Conservation (phyloP, 2,113 vertebrate species). For the Gobio gobio region DNA sequence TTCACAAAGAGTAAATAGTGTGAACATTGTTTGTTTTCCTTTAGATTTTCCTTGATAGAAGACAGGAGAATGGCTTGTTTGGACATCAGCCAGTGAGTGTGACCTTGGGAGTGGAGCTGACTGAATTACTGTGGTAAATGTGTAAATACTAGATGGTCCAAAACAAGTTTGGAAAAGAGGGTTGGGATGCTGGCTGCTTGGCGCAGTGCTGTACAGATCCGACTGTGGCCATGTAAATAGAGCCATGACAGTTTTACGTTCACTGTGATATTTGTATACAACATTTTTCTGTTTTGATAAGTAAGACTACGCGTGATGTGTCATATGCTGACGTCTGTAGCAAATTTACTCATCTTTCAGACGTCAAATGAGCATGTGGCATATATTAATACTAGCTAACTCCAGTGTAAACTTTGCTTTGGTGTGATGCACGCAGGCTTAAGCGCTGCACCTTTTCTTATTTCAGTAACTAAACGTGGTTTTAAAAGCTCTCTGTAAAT, state of each 20-base stretch:
- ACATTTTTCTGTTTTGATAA: neutral
- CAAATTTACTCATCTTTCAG: neutral
- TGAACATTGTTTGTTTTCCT: too few species aligned
- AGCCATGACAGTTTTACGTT: neutral
- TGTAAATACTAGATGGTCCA: neutral
- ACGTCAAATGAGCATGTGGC: constrained; percentile 7
- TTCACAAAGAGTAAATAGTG: too few species aligned
- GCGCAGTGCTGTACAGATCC: neutral
- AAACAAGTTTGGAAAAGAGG: neutral
- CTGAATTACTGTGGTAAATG: neutral
- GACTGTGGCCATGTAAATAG: neutral
- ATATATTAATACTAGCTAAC: neutral
- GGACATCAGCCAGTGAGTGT: neutral
- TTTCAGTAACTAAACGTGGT: neutral
- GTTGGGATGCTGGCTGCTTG: neutral
- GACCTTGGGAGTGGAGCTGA: neutral
- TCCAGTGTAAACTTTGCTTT: constrained; percentile 1
- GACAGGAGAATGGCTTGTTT: neutral
- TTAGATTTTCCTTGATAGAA: neutral
- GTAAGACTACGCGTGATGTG: neutral
- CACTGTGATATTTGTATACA: neutral
- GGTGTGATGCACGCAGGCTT: neutral
- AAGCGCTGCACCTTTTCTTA: neutral
- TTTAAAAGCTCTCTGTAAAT: neutral
- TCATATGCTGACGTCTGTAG: neutral